phyloP scores from a whole-genome alignment of 2,797 vertebrate species.

The Helicolenus hilgendorfi region DNA sequence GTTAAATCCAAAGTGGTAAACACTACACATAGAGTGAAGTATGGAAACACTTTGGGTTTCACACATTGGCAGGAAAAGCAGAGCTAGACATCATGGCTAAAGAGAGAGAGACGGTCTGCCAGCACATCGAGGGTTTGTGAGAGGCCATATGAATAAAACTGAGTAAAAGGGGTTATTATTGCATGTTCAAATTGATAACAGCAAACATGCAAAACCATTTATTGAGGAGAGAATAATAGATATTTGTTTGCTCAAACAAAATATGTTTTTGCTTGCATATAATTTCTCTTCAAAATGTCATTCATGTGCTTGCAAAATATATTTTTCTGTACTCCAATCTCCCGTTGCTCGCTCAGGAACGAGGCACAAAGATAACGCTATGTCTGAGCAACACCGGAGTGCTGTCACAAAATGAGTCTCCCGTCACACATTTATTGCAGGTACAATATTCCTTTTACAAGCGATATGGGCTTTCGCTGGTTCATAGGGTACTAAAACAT shows the following conservation, averaged over 20 bases:
- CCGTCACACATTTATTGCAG: slow-evolving; percentile 39
- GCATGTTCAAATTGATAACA: neutral
- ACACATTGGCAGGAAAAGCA: no score
- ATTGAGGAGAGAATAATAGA: neutral
- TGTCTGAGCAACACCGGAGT: neutral
- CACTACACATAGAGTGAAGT: no score
- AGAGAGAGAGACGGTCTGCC: neutral
- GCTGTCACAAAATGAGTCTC: slow-evolving; percentile 48
- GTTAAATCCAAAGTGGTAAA: no score
- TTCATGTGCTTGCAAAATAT: neutral
- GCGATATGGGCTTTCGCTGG: slow-evolving; percentile 27
- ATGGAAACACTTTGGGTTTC: no score
- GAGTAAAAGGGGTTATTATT: neutral
- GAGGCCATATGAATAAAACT: neutral
- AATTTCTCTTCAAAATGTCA: neutral
- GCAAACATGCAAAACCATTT: neutral
- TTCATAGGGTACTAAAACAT: slow-evolving; percentile 40
- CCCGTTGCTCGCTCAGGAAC: neutral
- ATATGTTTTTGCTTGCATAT: neutral
- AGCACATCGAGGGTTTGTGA: neutral
- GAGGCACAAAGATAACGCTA: neutral
- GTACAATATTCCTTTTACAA: slow-evolving; percentile 59
- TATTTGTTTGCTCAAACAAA: neutral
- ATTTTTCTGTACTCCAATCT: neutral
- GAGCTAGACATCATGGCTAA: no score